These are phyloP conservation scores for Parnassius apollo DNA, from an alignment of 2,888 invertebrate genomes.

Conservation along the genomic window DNA sequence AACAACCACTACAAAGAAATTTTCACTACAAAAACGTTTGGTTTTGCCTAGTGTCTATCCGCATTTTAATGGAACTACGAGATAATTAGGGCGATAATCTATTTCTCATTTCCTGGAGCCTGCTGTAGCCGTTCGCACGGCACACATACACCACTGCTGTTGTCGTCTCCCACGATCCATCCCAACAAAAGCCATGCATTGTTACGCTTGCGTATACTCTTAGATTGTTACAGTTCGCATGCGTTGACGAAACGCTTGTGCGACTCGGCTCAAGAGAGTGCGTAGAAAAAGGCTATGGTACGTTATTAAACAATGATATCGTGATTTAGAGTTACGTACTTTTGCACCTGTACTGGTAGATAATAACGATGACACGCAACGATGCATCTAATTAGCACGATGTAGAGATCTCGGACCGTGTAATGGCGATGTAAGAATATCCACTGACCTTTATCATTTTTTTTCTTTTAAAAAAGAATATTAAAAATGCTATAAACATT, in stretches of 20 bases:
- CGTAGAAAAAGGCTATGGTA: constrained; percentile 13
- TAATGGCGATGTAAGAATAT: no score
- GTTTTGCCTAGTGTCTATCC: background rate
- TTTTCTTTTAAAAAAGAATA: no score
- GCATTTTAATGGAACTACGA: background rate
- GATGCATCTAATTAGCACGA: background rate
- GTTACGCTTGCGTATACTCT: background rate
- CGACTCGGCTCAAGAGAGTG: constrained; percentile 1
- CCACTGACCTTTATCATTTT: no score
- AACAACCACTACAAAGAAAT: no score
- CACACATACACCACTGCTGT: background rate
- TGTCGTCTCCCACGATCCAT: constrained; percentile 5
- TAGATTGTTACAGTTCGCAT: constrained; percentile 30
- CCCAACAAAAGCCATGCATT: constrained; percentile 11
- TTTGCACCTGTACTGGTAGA: background rate
- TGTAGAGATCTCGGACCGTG: no score
- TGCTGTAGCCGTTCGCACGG: constrained; percentile 16
- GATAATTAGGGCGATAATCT: background rate
- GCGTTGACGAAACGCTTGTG: constrained; percentile 33
- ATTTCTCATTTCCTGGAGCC: background rate
- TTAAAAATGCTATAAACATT: no score
- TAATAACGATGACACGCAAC: background rate
- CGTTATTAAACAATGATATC: constrained; percentile 16
- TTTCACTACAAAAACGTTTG: no score
- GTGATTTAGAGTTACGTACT: constrained; percentile 9